phyloP scores from a whole-genome alignment of 2,797 vertebrate genomes.

The Mycteria americana region DNA sequence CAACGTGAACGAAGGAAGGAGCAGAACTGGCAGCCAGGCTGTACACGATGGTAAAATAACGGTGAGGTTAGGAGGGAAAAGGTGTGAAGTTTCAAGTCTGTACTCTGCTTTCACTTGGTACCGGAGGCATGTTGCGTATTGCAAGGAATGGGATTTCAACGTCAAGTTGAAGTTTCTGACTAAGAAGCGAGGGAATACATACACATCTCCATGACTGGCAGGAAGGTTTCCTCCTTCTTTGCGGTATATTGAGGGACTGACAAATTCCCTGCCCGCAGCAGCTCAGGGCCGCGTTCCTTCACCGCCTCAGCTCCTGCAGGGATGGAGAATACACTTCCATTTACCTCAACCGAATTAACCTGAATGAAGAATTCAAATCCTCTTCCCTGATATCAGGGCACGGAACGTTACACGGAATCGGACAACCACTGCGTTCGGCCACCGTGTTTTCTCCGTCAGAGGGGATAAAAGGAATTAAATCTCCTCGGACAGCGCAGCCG shows the following conservation, averaged over 20 bases:
- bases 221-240: background rate
- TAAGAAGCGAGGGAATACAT: background rate
- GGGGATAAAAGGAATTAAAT: background rate
- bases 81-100: rapidly evolving
- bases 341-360: rapidly evolving
- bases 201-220: rapidly evolving
- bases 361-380: rapidly evolving
- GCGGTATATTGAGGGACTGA: rapidly evolving
- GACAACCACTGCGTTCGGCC: background rate
- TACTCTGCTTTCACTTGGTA: background rate
- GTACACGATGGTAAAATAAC: rapidly evolving
- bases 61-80: background rate
- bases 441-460: rapidly evolving
- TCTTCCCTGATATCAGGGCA: rapidly evolving
- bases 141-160: background rate
- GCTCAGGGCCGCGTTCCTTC: background rate
- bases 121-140: background rate
- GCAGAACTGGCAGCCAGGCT: background rate
- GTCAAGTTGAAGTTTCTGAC: background rate
- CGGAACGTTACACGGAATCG: rapidly evolving
- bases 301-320: rapidly evolving
- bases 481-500: background rate
- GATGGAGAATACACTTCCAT: rapidly evolving
- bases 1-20: background rate
- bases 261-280: background rate